These are phyloP conservation scores for Stenichneumon culpator DNA, from an alignment of 2,888 invertebrate genomes.

Conservation along the genomic window DNA sequence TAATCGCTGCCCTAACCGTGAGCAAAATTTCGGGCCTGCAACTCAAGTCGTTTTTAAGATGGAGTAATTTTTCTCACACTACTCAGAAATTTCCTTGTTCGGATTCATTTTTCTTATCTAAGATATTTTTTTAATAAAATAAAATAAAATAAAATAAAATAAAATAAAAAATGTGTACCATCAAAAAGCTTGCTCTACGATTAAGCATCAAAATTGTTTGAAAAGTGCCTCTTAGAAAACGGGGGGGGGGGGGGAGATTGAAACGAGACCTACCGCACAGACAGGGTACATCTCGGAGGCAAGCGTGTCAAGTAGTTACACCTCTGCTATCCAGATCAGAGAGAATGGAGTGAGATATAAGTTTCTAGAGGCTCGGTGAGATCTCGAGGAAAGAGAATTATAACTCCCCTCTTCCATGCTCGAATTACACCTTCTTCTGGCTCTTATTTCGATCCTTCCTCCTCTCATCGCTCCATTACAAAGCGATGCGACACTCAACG, in stretches of 20 bases:
- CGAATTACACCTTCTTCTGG: constrained; percentile 45
- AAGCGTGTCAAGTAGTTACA: constrained; percentile 47
- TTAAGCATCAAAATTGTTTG: background rate
- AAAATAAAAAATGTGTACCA: background rate
- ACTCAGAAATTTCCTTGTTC: no score
- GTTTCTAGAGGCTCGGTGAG: constrained; percentile 29
- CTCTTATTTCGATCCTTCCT: constrained; percentile 13
- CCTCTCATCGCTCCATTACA: constrained; percentile 34
- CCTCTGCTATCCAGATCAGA: constrained; percentile 9
- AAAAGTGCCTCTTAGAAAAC: background rate
- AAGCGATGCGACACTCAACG: constrained; percentile 36
- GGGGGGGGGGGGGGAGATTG: background rate
- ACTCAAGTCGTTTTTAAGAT: no score
- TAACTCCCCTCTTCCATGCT: constrained; percentile 35
- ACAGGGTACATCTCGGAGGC: constrained; percentile 7
- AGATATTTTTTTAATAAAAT: no score
- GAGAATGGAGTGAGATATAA: constrained; percentile 26
- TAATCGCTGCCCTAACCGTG: background rate
- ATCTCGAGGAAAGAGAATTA: constrained; percentile 33
- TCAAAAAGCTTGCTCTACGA: background rate
- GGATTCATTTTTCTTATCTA: no score
- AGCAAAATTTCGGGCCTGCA: no score
- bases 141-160: no score
- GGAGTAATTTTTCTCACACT: no score
- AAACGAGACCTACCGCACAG: constrained; percentile 29